Base-by-base conservation (phyloP, 2,113 vertebrate genomes). In the Pitta sordida region DNA sequence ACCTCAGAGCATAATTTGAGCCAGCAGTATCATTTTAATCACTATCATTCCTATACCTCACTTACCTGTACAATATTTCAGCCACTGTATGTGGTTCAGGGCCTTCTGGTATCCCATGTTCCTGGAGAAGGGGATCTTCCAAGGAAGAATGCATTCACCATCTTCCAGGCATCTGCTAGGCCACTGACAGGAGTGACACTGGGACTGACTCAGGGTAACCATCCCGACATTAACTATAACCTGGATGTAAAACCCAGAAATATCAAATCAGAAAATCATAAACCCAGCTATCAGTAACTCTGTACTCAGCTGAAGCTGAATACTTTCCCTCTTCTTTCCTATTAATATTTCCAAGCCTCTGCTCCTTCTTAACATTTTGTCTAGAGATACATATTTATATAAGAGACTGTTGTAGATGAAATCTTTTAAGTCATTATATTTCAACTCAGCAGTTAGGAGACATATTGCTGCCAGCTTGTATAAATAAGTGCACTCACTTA, bases 261-360 rank as follows among this genome's bases (percentile, higher is more conserved):
- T 27, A 84, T 39, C 80, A 92, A 91, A 93, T 94, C 20, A 55
- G 43, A 43, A 77, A 58, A 80, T n/a, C 60, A 30, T 10, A 81
- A 76, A 65, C 1, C 1, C 2, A 49, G 9, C 13, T 58, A 36
- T 62, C 82, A 87, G 56, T 39, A 77, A 58, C 26, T 21, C 53
- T 49, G 13, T 55, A 88, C 29, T 90, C 59, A 83, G 37, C 2
- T 91, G 32, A 86, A 77, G 24, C 22, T 53, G 18, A 29, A 18
- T 37, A 24, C 7, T 91, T 90, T 74, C 88, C 68, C 36, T 75
- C 94, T 91, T 83, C 59, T 86, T 93, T 90, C 68, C 48, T 76
- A 48, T 41, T 83, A 20, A 9, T 73, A 95, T 87, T 97, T 90
- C 60, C 85, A 90, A 91, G 83, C 52, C 37, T 93, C 67, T 58